Evolutionary conservation across 2,113 vertebrate species (phyloP).

Genomic region (Prolemur simus): DNA sequence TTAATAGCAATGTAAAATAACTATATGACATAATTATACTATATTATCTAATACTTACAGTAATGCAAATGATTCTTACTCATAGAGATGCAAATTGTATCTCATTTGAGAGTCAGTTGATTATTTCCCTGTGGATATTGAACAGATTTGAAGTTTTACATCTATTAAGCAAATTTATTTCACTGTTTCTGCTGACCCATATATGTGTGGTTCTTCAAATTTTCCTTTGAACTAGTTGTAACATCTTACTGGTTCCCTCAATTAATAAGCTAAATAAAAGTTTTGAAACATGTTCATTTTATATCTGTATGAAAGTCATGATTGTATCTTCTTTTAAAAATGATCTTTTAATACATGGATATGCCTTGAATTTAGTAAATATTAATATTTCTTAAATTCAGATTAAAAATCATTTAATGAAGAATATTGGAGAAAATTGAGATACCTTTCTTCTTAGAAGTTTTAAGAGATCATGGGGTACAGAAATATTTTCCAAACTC

Average conservation of each 20-base stretch:
- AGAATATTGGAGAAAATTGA: slow-evolving; percentile 28
- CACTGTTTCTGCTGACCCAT: not conserved
- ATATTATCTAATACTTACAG: not conserved
- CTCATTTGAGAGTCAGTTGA: slow-evolving; percentile 48
- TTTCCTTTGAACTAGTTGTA: slow-evolving; percentile 35
- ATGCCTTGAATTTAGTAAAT: slow-evolving; percentile 30
- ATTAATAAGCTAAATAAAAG: slow-evolving; percentile 48
- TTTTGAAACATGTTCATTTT: slow-evolving; percentile 25
- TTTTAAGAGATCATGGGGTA: not conserved
- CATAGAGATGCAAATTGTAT: slow-evolving; percentile 57
- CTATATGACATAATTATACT: not conserved
- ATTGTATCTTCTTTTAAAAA: slow-evolving; percentile 27
- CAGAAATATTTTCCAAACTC: slow-evolving; percentile 20
- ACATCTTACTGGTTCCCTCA: not conserved
- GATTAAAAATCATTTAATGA: slow-evolving; percentile 25
- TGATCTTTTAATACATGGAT: slow-evolving; percentile 20
- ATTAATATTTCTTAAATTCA: slow-evolving; percentile 48
- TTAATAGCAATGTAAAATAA: not conserved
- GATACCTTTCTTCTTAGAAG: not conserved
- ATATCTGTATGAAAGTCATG: slow-evolving; percentile 22
- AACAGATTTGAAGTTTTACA: slow-evolving; percentile 56
- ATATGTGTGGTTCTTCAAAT: not conserved
- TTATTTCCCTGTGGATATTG: slow-evolving; percentile 16
- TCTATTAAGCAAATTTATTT: slow-evolving; percentile 62
- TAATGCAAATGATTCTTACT: slow-evolving; percentile 50